A percentile compares a stretch with the other conserved stretches of the same genome.
Evolutionary conservation across 2,888 invertebrate species (phyloP).

Genomic region (Drosophila pseudotalamancana): DNA sequence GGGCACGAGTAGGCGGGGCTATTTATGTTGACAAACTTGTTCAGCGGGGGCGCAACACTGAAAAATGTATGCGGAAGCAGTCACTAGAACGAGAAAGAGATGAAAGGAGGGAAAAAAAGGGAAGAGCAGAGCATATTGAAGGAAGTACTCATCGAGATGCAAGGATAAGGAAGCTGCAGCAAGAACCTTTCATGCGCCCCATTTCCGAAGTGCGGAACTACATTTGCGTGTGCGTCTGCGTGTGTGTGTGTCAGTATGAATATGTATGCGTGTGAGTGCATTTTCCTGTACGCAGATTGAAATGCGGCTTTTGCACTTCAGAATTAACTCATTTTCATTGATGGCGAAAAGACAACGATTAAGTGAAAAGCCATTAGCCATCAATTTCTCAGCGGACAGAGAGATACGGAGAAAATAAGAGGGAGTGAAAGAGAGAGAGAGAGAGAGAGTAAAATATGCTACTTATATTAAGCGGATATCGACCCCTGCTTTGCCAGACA

Average conservation of each 20-base stretch:
- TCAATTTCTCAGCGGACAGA: background rate
- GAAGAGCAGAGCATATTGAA: background rate
- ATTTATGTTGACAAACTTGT: slow-evolving; percentile 64
- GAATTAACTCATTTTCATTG: slow-evolving; percentile 57
- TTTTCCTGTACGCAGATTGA: slow-evolving; percentile 37
- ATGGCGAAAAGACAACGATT: slow-evolving; percentile 23
- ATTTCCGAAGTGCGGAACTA: slow-evolving; percentile 43
- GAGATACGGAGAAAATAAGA: background rate
- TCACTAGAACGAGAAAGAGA: slow-evolving; percentile 28
- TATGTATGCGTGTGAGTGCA: background rate
- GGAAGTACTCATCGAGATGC: slow-evolving; percentile 6
- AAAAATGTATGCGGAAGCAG: slow-evolving; percentile 61
- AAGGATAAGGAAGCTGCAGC: slow-evolving; percentile 46
- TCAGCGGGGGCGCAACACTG: slow-evolving; percentile 33
- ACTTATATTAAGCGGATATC: slow-evolving; percentile 32
- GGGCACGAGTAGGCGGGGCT: slow-evolving; percentile 23
- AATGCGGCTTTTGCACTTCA: slow-evolving; percentile 45
- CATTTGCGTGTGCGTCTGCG: slow-evolving; percentile 1
- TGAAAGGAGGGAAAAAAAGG: background rate
- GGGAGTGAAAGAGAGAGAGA: too few species aligned
- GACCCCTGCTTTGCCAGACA: slow-evolving; percentile 16
- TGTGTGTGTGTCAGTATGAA: background rate
- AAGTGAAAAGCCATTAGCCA: slow-evolving; percentile 51
- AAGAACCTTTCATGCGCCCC: slow-evolving; percentile 45
- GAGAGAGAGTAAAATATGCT: background rate